Base-by-base conservation (phyloP, 2,888 invertebrate species). In the Margaritifera margaritifera region DNA sequence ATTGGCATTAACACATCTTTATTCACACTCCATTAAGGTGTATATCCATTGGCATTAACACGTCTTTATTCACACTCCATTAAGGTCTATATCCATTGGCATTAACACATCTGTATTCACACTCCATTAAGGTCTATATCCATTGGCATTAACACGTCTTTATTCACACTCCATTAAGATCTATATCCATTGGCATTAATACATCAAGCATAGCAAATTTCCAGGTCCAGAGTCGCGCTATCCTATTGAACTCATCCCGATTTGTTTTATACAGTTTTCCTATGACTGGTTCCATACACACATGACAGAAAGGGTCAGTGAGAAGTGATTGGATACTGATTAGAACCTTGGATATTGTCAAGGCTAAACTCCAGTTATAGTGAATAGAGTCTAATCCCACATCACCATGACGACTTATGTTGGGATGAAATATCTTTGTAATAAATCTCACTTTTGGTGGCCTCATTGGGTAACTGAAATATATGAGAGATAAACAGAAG, bases 321-420 rank as follows among this genome's bases (percentile, higher is more conserved):
- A 90, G 80, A 67, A 90, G 78, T 1, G 88, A 88, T 82, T 90
- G 89, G 31, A 90, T 88, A 68, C 88, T 88, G 50, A 90, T 88
- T n/a, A 90, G 80, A 31, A 91, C 89, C 84, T 91, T 97, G 79
- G 95, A 94, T 86, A 97, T 94, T 57, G 97, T 97, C 76, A 97
- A 91, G 1, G 96, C 97, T 73, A 97, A 91, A n/a, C 96, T 96
- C 97, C 97, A 98, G 91, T 98, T 98, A 91, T 96, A 95, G 84
- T 96, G 95, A 81, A 98, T 96, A 18, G 96, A 96, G 91, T 98
- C 97, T 77, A 98, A 94, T 70, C 98, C 97, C 62, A 98, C 96
- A 90, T 97, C 97, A 4, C 97, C 97, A 90, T 98, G 97, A 0
- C 97, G 93, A 4, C 96, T 96, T 67, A 98, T 95, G 91, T 98